These are phyloP conservation scores for Mesoligia furuncula DNA, from an alignment of 2,888 invertebrate species.

Conservation along the genomic window DNA sequence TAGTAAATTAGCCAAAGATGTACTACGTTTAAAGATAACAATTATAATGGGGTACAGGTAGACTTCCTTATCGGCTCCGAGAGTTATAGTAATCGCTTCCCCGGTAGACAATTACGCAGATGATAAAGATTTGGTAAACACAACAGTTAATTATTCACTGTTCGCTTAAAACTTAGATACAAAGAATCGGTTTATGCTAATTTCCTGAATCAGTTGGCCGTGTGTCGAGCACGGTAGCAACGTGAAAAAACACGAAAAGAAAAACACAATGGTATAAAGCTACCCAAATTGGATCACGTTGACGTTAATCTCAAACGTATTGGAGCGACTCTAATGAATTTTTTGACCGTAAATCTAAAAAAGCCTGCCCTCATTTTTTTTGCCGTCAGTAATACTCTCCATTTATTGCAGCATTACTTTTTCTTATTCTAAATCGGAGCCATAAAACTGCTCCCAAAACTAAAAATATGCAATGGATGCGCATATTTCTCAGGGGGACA, in stretches of 20 bases:
- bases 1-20: slow-evolving; percentile 39
- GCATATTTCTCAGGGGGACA: slow-evolving; percentile 38
- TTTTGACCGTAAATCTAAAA: slow-evolving; percentile 55
- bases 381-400: slow-evolving; percentile 1
- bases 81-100: slow-evolving; percentile 54
- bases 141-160: slow-evolving; percentile 29
- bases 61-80: slow-evolving; percentile 40
- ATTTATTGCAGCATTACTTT: slow-evolving; percentile 31
- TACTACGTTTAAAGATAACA: slow-evolving; percentile 43
- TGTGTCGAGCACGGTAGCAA: slow-evolving; percentile 8
- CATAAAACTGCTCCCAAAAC: slow-evolving; percentile 27
- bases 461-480: slow-evolving; percentile 52
- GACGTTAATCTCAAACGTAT: slow-evolving; percentile 56
- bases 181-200: slow-evolving; percentile 30
- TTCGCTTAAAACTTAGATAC: slow-evolving; percentile 22
- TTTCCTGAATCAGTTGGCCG: slow-evolving; percentile 28
- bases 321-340: slow-evolving; percentile 52
- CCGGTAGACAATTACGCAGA: slow-evolving; percentile 42
- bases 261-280: slow-evolving; percentile 40
- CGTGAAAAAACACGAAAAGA: slow-evolving; percentile 29
- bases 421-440: slow-evolving; percentile 44
- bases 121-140: slow-evolving; percentile 53
- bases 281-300: slow-evolving; percentile 54
- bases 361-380: slow-evolving; percentile 33
- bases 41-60: slow-evolving; percentile 46